Base-by-base conservation (phyloP, 2,113 vertebrate genomes). In the Neodon shergylaensis region DNA sequence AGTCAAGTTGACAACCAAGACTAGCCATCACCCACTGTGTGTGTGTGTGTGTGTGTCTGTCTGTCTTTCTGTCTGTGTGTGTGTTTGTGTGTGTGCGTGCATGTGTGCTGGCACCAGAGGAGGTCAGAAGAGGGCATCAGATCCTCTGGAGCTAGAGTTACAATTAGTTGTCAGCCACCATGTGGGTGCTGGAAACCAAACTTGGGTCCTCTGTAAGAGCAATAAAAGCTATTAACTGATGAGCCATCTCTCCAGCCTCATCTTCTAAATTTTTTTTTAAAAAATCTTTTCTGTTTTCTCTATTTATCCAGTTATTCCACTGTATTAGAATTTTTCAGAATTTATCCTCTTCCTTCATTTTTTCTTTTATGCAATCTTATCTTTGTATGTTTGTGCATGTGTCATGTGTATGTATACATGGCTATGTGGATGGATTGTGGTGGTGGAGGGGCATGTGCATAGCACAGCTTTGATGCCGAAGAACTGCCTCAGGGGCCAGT, bases 291-390 rank as follows among this genome's bases (percentile, higher is more conserved):
- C 10, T 58, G 70, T 84, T 28, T 72, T 52, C 52, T 90, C 54
- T 88, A 7, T 92, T 92, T 88, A 76, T 72, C 74, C 85, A 82
- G 52, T 91, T 82, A n/a, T 94, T 47, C 31, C 82, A 26, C 72
- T 76, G 74, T 61, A 47, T 93, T 78, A 7, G 5, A 88, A 77
- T 44, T 94, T 72, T 91, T 24, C 8, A 39, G 54, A 81, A 66
- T 82, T 65, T 77, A 78, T 74, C 70, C 84, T 76, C 39, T 11
- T 49, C 26, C 6, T 87, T 82, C 81, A 52, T 6, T 72, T 87
- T 91, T 91, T 70, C 7, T 42, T 22, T 90, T 76, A 61, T 89
- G 9, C 3, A 22, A 42, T 81, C 5, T 61, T 65, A 5, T 68
- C 28, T 49, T 24, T 49, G 2, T 52, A 36, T 26, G 2, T 47